Base-by-base conservation (phyloP, 2,113 vertebrate genomes). In the Phaethornis superciliosus region DNA sequence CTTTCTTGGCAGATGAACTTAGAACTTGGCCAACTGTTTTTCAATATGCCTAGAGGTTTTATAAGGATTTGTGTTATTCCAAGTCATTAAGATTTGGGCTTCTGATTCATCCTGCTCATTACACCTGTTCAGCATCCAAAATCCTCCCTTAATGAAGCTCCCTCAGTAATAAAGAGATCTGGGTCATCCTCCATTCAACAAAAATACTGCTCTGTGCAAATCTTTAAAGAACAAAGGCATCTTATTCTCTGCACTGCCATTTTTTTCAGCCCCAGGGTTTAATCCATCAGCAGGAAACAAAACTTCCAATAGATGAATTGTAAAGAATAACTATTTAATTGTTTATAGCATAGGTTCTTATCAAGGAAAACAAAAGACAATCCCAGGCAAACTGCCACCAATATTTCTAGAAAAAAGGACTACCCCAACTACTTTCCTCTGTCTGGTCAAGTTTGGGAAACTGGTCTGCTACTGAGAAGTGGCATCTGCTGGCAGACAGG, bases 261-360 rank as follows among this genome's bases (percentile, higher is more conserved):
- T 88, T 87, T 87, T 49, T 59, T n/a, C 27, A 84, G 33, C 46
- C 54, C 47, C n/a, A 32, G 6, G 9, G 20, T 77, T 82, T 81
- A 69, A 60, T 20, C 20, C 51, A 46, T 30, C 58, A 69, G 15
- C 63, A 65, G 44, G 7, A 94, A 85, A 88, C 14, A 82, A 85
- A 76, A 19, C 7, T 74, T 77, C 64, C 68, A 80, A 51, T 35
- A 93, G 27, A 15, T 70, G 55, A 22, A 46, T 4, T 62, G 37
- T 72, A 85, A 78, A 86, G 89, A 10, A 93, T 46, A 85, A 85
- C 74, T 95, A 90, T 96, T 89, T 86, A 81, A 67, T 84, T 52
- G n/a, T 46, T 90, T 87, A 75, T 35, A 79, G n/a, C 51, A 54
- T 32, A 79, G 30, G 46, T 67, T 89, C 55, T 79, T 71, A 78